phyloP scores from a whole-genome alignment of 2,113 vertebrate species.

The Puffinus mauretanicus region DNA sequence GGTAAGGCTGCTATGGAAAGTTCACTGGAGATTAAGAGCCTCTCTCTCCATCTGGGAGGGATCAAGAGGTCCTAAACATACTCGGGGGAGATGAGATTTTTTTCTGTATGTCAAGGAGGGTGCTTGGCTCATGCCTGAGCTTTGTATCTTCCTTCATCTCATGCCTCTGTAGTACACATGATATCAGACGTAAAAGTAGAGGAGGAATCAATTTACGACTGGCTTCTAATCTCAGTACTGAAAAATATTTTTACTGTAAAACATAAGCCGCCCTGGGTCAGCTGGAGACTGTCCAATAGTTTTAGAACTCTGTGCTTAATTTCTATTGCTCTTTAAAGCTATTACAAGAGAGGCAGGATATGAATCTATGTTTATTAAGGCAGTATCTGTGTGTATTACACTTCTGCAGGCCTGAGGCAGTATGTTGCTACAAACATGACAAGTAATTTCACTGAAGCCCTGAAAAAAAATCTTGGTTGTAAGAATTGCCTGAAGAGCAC shows the following conservation, averaged over 20 bases:
- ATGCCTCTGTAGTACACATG: not conserved
- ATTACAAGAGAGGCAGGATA: not conserved
- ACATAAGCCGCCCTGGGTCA: not conserved
- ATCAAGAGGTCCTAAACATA: not conserved
- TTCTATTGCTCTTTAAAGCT: not conserved
- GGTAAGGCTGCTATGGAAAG: not conserved
- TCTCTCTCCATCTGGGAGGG: not conserved
- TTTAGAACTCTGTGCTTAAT: not conserved
- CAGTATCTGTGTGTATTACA: not conserved
- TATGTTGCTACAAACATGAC: not conserved
- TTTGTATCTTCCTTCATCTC: not conserved
- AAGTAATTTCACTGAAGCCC: not conserved
- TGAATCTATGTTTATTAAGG: slow-evolving; percentile 5
- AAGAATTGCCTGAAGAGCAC: not conserved
- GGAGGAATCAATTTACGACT: not conserved
- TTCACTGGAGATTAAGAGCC: not conserved
- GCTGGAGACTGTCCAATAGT: not conserved
- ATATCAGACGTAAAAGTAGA: not conserved
- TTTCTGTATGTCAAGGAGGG: not conserved
- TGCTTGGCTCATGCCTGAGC: not conserved
- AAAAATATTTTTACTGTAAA: not conserved
- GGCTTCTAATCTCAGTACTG: not conserved
- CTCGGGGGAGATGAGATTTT: not conserved
- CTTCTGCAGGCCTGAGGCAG: not conserved
- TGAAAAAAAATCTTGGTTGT: not conserved